phyloP scores from a whole-genome alignment of 2,888 invertebrate genomes.

The Exocentrus adspersus region DNA sequence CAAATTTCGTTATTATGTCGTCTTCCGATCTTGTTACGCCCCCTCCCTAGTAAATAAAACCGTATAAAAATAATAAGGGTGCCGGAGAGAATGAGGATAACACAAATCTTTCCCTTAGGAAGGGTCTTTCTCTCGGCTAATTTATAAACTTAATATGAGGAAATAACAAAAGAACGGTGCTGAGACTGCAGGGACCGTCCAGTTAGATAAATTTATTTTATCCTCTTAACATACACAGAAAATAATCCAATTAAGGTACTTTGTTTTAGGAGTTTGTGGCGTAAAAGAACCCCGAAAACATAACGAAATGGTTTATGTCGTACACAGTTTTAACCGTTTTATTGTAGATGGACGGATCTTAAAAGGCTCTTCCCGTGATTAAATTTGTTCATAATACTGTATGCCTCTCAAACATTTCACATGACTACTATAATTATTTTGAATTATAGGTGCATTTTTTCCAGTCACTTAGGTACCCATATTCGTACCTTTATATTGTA shows the following conservation, averaged over 20 bases:
- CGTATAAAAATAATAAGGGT: slow-evolving; percentile 14
- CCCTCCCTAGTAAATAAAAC: slow-evolving; percentile 9
- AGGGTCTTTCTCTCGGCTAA: slow-evolving; percentile 17
- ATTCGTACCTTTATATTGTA: no score
- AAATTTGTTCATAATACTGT: no score
- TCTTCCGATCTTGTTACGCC: not conserved
- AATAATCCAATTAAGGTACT: slow-evolving; percentile 19
- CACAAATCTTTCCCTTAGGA: slow-evolving; percentile 11
- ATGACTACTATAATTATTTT: no score
- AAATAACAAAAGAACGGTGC: slow-evolving; percentile 4
- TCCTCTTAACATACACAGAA: slow-evolving; percentile 22
- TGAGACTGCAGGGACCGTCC: slow-evolving; percentile 11
- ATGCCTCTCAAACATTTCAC: no score
- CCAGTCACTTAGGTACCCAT: no score
- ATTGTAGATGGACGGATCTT: not conserved
- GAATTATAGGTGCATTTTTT: no score
- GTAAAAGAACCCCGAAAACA: slow-evolving; percentile 8
- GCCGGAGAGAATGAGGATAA: not conserved
- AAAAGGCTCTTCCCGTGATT: slow-evolving; percentile 13
- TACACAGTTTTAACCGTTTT: slow-evolving; percentile 6
- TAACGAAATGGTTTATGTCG: not conserved
- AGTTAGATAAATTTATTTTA: slow-evolving; percentile 19
- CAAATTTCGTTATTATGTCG: not conserved
- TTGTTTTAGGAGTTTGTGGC: not conserved
- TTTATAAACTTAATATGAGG: slow-evolving; percentile 22